Percentiles rank a stretch among this genome's conserved stretches.
Conservation (phyloP, 2,888 invertebrate genomes). For the Ceramica pisi region DNA sequence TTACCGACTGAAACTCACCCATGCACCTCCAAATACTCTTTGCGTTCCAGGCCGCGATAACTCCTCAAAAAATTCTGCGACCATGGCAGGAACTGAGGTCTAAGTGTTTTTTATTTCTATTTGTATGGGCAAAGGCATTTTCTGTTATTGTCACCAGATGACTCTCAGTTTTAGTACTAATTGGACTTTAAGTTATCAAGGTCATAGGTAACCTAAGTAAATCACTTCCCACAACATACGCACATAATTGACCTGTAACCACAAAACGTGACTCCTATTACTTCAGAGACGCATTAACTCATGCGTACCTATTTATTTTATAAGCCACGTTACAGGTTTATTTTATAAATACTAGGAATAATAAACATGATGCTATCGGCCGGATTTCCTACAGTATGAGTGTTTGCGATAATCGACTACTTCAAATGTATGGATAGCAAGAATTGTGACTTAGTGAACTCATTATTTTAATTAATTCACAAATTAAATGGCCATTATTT, state of each 20-base stretch:
- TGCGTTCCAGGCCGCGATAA: too few species aligned
- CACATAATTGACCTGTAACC: conserved; percentile 25
- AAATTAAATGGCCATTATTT: too few species aligned
- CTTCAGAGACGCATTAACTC: conserved; percentile 9
- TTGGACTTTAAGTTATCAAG: too few species aligned
- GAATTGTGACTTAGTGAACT: neutral
- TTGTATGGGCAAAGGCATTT: too few species aligned
- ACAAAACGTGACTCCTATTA: conserved; percentile 1
- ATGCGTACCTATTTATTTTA: conserved; percentile 18
- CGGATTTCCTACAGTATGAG: conserved; percentile 24
- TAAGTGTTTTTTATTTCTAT: too few species aligned
- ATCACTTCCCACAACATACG: conserved; percentile 23
- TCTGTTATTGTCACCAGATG: too few species aligned
- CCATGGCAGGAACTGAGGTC: too few species aligned
- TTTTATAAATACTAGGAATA: conserved; percentile 12
- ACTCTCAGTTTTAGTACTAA: too few species aligned
- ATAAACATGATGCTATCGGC: conserved; percentile 12
- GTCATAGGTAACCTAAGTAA: neutral
- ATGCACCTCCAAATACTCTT: too few species aligned
- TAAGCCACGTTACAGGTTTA: neutral
- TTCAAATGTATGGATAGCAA: neutral
- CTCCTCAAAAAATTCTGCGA: too few species aligned
- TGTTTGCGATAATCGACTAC: conserved; percentile 1
- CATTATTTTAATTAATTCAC: too few species aligned
- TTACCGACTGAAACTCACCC: too few species aligned